phyloP scores from a whole-genome alignment of 2,797 vertebrate species.

The Tokudaia muenninki region DNA sequence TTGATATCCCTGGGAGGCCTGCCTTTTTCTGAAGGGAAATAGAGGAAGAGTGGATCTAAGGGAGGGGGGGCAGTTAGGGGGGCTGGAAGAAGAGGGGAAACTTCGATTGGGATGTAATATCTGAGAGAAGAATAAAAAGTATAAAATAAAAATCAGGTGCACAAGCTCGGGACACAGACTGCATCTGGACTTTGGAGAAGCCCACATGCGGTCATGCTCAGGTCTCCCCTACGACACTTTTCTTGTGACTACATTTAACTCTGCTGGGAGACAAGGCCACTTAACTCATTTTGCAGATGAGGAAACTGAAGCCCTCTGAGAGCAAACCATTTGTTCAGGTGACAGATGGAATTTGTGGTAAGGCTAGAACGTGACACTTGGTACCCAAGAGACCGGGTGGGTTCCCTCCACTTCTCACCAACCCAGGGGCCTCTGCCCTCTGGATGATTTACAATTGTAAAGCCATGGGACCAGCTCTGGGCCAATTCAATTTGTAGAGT shows the following conservation, averaged over 20 bases:
- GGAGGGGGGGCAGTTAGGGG: background rate
- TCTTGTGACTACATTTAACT: background rate
- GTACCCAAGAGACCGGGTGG: background rate
- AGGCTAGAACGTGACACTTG: background rate
- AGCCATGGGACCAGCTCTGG: background rate
- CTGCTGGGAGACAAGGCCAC: background rate
- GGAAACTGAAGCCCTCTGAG: background rate
- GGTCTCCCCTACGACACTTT: background rate
- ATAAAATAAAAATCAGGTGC: background rate
- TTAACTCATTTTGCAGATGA: background rate
- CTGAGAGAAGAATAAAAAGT: background rate
- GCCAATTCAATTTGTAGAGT: background rate
- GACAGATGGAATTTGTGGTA: background rate
- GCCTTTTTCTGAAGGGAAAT: background rate
- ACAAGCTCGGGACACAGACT: background rate
- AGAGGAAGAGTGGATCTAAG: background rate
- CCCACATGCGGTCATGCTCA: background rate
- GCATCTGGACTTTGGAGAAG: background rate
- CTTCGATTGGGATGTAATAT: background rate
- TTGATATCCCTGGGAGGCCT: background rate
- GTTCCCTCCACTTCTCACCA: background rate
- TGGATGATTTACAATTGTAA: background rate
- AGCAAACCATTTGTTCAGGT: background rate
- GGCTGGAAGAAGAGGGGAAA: background rate
- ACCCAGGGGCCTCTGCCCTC: too few species aligned